Evolutionary conservation across 2,113 vertebrate species (phyloP), one percentile per base, ranked within the genome.

Genomic region (Oreochromis niloticus): DNA sequence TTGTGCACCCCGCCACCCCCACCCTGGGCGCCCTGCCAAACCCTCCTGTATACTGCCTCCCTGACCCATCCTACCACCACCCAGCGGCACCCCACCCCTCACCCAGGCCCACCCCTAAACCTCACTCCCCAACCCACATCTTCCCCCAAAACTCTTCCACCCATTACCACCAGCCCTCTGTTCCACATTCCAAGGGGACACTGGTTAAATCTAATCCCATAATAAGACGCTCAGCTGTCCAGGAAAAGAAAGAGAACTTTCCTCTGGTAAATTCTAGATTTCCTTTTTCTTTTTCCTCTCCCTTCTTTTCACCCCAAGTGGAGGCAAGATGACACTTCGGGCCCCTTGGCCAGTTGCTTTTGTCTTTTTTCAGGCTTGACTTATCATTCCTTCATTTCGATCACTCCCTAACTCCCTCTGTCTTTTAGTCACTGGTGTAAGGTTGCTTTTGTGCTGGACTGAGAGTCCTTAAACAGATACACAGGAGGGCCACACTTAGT

Each of bases 161-260:
- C 92, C 93, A 88, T 94, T 92, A 95, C 93, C 94, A 93, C 85
- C 90, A 88, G 83, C 81, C 80, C 93, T 94, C 90, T 89, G 86
- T 89, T 94, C 83, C 90, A 94, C 95, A 95, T 96, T 96, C 96
- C 94, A 91, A 46, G 87, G 88, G 94, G 93, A 85, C 85, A 94
- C 94, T 96, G 96, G 96, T 97, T 96, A 94, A 95, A 95, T 96
- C 93, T 96, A 97, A 97, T 96, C 96, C 96, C 92, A 96, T 96
- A 96, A 96, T 96, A 96, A 96, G 95, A 96, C 93, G 94, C 96
- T 97, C 96, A 97, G 96, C 97, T 97, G 96, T 96, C 96, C 93
- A 91, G 88, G 89, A 93, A 96, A 96, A 96, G 94, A 97, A 95
- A 95, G 94, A 96, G 68, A 95, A 93, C 95, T 95, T 96, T 96